Conservation (phyloP, 1,140 invertebrate species). For the Magallana gigas region DNA sequence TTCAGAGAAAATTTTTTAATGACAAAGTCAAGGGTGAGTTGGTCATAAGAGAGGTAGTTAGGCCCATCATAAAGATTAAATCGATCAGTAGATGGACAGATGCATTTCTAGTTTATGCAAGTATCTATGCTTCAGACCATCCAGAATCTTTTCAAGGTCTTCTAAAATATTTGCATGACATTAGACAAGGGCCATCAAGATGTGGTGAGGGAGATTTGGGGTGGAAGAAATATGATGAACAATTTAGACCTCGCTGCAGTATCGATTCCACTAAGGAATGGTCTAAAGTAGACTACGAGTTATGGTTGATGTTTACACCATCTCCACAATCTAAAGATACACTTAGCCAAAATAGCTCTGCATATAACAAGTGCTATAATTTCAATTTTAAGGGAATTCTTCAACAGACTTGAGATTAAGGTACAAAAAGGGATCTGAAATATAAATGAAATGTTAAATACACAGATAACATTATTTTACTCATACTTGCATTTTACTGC, state of each 20-base stretch:
- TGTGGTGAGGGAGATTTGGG: neutral
- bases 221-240: slow-evolving; percentile 37
- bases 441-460: too few species aligned
- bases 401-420: too few species aligned
- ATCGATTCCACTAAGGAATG: slow-evolving; percentile 4
- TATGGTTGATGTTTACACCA: slow-evolving; percentile 20
- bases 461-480: too few species aligned
- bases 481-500: too few species aligned
- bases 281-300: slow-evolving; percentile 23
- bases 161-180: neutral
- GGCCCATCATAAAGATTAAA: too few species aligned
- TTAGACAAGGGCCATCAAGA: neutral
- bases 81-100: too few species aligned
- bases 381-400: too few species aligned
- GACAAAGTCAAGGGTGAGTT: neutral
- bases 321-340: neutral
- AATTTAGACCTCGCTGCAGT: slow-evolving; percentile 3
- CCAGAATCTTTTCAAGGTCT: neutral
- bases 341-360: too few species aligned
- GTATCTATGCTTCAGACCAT: neutral
- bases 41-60: neutral
- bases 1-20: neutral
- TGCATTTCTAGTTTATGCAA: neutral
- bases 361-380: too few species aligned
- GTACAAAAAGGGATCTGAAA: too few species aligned